phyloP scores from a whole-genome alignment of 1,140 invertebrate genomes.

The Macrotrachela quadricornifera region DNA sequence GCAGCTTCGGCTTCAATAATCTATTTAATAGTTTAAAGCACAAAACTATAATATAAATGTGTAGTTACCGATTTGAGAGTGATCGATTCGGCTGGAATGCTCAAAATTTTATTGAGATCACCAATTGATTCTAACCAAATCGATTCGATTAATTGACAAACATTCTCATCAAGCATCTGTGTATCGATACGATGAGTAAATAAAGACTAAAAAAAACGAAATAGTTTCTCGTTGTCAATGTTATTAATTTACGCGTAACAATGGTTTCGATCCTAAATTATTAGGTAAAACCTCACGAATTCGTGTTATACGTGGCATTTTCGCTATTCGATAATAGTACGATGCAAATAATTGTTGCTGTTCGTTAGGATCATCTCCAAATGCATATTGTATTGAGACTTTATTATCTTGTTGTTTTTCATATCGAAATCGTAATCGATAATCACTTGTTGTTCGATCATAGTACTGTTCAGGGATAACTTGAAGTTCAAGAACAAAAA shows the following conservation, averaged over 20 bases:
- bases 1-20: too few species aligned
- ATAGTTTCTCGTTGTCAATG: background rate
- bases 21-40: too few species aligned
- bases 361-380: too few species aligned
- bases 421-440: background rate
- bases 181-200: background rate
- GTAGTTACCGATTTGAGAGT: background rate
- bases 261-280: background rate
- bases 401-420: too few species aligned
- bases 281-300: background rate
- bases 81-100: too few species aligned
- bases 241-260: background rate
- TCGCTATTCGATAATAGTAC: too few species aligned
- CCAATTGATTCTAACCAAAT: constrained; percentile 23
- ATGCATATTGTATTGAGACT: too few species aligned
- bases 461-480: background rate
- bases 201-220: background rate
- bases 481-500: background rate
- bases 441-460: background rate
- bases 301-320: too few species aligned
- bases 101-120: constrained; percentile 16
- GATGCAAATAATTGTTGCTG: too few species aligned
- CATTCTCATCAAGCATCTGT: background rate
- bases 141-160: background rate
- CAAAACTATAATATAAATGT: too few species aligned